Evolutionary conservation across 64 coral and sea anemone species (phyloP).

Genomic region (Platygyra sinensis): DNA sequence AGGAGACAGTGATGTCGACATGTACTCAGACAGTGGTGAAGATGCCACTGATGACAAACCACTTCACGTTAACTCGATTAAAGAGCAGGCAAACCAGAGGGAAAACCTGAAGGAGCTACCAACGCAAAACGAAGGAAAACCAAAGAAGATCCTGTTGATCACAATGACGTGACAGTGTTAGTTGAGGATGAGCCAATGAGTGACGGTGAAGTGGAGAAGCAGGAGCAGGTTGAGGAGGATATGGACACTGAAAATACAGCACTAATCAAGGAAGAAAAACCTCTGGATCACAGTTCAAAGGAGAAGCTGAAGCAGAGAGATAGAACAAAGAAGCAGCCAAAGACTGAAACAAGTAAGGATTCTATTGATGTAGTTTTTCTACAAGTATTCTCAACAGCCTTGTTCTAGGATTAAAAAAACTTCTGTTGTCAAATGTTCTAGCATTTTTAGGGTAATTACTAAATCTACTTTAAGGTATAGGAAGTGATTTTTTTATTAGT

Average conservation of each 20-base stretch:
- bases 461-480: too few species aligned
- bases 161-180: constrained; percentile 36
- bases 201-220: constrained; percentile 38
- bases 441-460: too few species aligned
- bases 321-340: background rate
- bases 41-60: constrained; percentile 26
- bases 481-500: background rate
- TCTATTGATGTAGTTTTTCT: background rate
- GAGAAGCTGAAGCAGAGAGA: background rate
- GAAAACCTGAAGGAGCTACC: background rate
- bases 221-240: constrained; percentile 6
- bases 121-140: constrained; percentile 30
- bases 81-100: background rate
- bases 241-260: constrained; percentile 40
- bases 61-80: background rate
- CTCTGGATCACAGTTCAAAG: background rate
- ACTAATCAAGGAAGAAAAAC: constrained; percentile 54
- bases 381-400: too few species aligned
- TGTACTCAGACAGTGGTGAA: constrained; percentile 61
- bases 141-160: constrained; percentile 27
- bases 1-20: constrained; percentile 47
- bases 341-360: constrained; percentile 24
- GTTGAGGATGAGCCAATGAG: constrained; percentile 60
- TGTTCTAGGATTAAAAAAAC: too few species aligned
- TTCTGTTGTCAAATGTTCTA: too few species aligned